Conservation (phyloP, 2,888 invertebrate genomes). For the Apamea epomidion region DNA sequence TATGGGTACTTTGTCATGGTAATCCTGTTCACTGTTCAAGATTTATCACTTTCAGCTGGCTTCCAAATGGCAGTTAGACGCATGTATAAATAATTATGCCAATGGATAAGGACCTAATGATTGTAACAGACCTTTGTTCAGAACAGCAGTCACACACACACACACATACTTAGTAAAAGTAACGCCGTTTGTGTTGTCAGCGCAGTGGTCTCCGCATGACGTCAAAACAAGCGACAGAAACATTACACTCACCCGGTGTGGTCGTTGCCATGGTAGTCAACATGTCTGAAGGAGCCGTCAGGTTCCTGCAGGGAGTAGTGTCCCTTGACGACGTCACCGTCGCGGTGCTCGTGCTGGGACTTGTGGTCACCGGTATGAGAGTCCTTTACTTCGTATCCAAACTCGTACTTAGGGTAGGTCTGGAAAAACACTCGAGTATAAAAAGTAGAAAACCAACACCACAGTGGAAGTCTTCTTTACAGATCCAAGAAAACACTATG, state of each 20-base stretch:
- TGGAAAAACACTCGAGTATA: conserved; percentile 35
- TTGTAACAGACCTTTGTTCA: too few species aligned
- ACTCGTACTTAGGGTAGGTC: conserved; percentile 74
- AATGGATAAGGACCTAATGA: too few species aligned
- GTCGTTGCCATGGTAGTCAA: conserved; percentile 87
- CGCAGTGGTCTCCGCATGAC: background rate
- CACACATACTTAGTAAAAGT: background rate
- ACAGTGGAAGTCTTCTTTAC: background rate
- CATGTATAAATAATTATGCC: background rate
- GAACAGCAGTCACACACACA: too few species aligned
- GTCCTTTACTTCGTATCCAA: conserved; percentile 77
- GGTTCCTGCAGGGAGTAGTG: conserved; percentile 83
- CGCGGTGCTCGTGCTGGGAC: conserved; percentile 84
- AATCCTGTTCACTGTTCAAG: background rate
- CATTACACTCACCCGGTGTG: conserved; percentile 75
- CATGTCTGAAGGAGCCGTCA: conserved; percentile 87
- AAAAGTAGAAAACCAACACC: background rate
- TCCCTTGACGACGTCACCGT: conserved; percentile 84
- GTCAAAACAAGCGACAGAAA: background rate
- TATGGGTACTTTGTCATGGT: background rate
- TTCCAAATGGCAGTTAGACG: background rate
- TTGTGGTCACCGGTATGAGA: conserved; percentile 89
- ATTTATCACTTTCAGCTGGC: background rate
- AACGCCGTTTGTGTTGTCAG: background rate
- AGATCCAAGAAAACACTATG: background rate